Evolutionary conservation across 1,140 invertebrate genomes (phyloP).

Genomic region (Dufourea novaeangliae): DNA sequence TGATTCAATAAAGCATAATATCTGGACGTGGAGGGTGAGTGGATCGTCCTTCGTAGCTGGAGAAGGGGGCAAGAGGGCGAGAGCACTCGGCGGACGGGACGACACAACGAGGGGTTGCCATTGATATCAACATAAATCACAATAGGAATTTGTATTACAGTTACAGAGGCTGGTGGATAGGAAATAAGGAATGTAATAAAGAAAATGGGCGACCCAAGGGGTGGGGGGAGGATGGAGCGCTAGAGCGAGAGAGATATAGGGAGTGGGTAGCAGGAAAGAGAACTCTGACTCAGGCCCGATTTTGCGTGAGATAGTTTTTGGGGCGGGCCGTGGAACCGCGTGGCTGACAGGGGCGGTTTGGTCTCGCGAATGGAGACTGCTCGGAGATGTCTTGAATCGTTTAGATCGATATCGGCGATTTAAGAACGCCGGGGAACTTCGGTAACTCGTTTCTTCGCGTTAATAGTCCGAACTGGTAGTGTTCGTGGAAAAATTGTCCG

Average conservation of each 20-base stretch:
- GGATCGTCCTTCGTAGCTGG: slow-evolving; percentile 46
- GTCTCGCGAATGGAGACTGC: not conserved
- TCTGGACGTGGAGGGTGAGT: slow-evolving; percentile 56
- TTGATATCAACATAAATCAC: slow-evolving; percentile 83
- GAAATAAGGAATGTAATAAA: slow-evolving; percentile 83
- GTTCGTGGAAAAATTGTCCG: too few relatives aligned
- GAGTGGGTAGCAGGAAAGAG: not conserved
- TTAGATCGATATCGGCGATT: slow-evolving; percentile 4
- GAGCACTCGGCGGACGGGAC: slow-evolving; percentile 51
- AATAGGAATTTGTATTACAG: slow-evolving; percentile 83
- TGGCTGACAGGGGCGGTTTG: not conserved
- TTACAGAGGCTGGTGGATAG: slow-evolving; percentile 80
- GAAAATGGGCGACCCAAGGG: slow-evolving; percentile 78
- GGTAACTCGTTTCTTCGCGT: not conserved
- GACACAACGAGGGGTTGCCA: slow-evolving; percentile 75
- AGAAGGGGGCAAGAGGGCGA: slow-evolving; percentile 11
- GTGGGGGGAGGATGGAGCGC: slow-evolving; percentile 51
- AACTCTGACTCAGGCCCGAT: slow-evolving; percentile 22
- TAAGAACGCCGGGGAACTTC: not conserved
- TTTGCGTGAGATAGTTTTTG: slow-evolving; percentile 9
- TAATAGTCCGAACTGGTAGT: too few relatives aligned
- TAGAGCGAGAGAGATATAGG: not conserved
- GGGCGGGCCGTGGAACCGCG: not conserved
- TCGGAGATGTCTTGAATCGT: not conserved
- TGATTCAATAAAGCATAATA: slow-evolving; percentile 78